Percentiles rank a stretch among this genome's conserved stretches.
Conservation (phyloP, 2,888 invertebrate genomes). For the Agrochola lota region DNA sequence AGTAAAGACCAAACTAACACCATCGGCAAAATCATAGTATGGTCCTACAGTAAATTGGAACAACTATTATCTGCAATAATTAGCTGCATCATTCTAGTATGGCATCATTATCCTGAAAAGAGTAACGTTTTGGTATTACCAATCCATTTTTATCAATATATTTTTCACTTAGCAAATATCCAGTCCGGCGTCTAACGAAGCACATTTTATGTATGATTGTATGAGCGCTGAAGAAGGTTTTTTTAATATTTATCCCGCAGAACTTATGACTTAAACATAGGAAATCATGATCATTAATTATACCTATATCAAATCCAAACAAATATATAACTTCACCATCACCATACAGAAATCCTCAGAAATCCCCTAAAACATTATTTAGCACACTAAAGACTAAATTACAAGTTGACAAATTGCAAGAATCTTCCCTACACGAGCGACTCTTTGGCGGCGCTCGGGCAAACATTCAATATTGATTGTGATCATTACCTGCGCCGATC, state of each 20-base stretch:
- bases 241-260: neutral
- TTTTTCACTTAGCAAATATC: no score
- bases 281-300: neutral
- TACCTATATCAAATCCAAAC: neutral
- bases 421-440: constrained; percentile 26
- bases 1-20: neutral
- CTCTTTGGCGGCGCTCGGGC: constrained; percentile 44
- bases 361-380: neutral
- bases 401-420: constrained; percentile 55
- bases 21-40: neutral
- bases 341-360: neutral
- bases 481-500: constrained; percentile 57
- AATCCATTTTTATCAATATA: neutral
- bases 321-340: no score
- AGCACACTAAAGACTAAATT: constrained; percentile 17
- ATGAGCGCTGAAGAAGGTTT: neutral
- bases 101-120: neutral
- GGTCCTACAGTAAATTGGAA: neutral
- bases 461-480: constrained; percentile 61
- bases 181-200: neutral
- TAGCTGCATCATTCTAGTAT: neutral
- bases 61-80: neutral
- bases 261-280: neutral
- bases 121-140: neutral
- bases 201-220: neutral